Conservation (phyloP, 2,797 vertebrate species). For the Myotis daubentonii region DNA sequence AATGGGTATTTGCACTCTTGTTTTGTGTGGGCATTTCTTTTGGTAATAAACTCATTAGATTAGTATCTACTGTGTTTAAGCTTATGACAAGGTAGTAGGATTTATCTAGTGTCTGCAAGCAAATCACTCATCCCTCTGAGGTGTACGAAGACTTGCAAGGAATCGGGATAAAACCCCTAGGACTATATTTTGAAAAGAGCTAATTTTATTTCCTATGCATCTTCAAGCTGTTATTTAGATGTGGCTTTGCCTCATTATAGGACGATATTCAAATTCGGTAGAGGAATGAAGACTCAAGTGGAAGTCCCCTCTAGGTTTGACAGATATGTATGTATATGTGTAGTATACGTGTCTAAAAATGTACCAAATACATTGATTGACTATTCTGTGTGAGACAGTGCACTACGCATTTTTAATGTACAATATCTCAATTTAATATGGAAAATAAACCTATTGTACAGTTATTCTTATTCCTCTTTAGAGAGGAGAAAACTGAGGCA, state of each 20-base stretch:
- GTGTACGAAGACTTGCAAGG: neutral
- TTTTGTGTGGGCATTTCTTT: neutral
- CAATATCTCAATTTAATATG: neutral
- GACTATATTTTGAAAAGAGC: slow-evolving; percentile 31
- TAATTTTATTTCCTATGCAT: slow-evolving; percentile 32
- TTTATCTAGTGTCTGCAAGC: neutral
- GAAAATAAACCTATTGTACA: neutral
- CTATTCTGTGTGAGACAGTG: neutral
- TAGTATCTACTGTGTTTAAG: slow-evolving; percentile 1
- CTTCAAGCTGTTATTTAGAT: neutral
- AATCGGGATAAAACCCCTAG: neutral
- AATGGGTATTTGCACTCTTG: neutral
- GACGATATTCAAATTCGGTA: neutral
- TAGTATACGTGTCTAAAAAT: neutral
- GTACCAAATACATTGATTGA: neutral
- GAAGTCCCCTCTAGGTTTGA: neutral
- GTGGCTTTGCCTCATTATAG: neutral
- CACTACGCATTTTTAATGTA: neutral
- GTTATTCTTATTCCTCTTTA: neutral
- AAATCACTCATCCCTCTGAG: slow-evolving; percentile 11
- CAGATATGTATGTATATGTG: neutral
- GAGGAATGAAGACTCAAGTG: neutral
- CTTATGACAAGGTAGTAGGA: neutral
- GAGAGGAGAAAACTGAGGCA: neutral
- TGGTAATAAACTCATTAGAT: neutral